These are phyloP conservation scores for Cyphotilapia sp. DNA, from an alignment of 2,113 vertebrate species.

Conservation along the genomic window DNA sequence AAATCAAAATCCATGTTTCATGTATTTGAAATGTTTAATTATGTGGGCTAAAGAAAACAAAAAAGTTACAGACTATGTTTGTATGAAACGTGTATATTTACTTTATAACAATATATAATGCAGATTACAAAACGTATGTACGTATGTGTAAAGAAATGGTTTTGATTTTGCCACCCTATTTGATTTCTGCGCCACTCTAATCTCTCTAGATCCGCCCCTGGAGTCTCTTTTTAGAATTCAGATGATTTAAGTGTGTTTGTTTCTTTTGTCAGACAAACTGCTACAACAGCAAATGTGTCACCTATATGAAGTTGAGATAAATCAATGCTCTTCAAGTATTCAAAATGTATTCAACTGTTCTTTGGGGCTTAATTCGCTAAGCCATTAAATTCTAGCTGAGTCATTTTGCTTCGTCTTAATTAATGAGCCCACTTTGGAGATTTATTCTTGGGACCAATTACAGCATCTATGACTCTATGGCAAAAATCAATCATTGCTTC, in stretches of 20 bases:
- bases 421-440: slow-evolving; percentile 58
- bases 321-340: slow-evolving; percentile 19
- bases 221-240: neutral
- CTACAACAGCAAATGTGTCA: slow-evolving; percentile 31
- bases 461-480: slow-evolving; percentile 37
- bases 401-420: slow-evolving; percentile 43
- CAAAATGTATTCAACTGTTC: slow-evolving; percentile 44
- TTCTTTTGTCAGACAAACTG: slow-evolving; percentile 9
- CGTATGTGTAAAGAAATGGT: neutral
- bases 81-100: neutral
- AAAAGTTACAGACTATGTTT: neutral
- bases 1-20: neutral
- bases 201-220: neutral
- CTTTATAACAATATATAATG: neutral
- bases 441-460: slow-evolving; percentile 54
- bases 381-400: slow-evolving; percentile 47
- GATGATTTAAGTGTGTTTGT: slow-evolving; percentile 14
- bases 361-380: slow-evolving; percentile 1
- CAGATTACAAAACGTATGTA: neutral
- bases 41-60: neutral
- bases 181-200: neutral
- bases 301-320: neutral
- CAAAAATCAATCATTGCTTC: slow-evolving; percentile 45
- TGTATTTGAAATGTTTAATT: neutral
- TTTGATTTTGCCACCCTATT: neutral